Conservation (phyloP, 2,888 invertebrate genomes). For the Fragum fragum region DNA sequence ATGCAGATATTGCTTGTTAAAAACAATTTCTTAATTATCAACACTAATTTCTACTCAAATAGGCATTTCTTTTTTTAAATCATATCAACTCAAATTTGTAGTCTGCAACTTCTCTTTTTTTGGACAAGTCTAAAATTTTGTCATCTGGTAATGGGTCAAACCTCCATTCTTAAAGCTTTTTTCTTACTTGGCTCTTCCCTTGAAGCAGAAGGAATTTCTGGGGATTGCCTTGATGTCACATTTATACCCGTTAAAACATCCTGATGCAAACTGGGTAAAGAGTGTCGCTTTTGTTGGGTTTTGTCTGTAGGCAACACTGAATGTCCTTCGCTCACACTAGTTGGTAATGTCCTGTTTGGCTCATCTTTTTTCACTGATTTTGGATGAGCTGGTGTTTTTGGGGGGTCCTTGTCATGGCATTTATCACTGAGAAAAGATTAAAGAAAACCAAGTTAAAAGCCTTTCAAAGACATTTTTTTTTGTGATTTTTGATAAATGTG, state of each 20-base stretch:
- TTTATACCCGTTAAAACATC: not conserved
- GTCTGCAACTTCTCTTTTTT: too few species aligned
- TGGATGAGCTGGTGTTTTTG: slow-evolving; percentile 47
- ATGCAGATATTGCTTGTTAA: too few species aligned
- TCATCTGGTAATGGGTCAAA: too few species aligned
- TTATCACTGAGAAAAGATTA: not conserved
- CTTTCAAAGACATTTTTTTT: too few species aligned
- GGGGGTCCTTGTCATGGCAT: slow-evolving; percentile 29
- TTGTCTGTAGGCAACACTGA: not conserved
- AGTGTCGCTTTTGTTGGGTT: not conserved
- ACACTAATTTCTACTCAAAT: not conserved
- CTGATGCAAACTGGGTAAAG: slow-evolving; percentile 3
- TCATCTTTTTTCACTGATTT: slow-evolving; percentile 26
- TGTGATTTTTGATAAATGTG: too few species aligned
- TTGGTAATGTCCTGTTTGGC: not conserved
- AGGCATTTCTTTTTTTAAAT: too few species aligned
- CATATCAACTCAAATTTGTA: not conserved
- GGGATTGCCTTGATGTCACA: not conserved
- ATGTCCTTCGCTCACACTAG: not conserved
- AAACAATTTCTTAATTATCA: not conserved
- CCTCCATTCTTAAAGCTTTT: too few species aligned
- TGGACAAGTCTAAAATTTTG: too few species aligned
- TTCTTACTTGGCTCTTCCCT: slow-evolving; percentile 11
- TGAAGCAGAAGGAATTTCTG: slow-evolving; percentile 23
- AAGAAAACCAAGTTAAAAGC: not conserved